A percentile compares a stretch with the other conserved stretches of the same genome.
phyloP scores from a whole-genome alignment of 2,888 invertebrate genomes.

The Campopleginae sp. region DNA sequence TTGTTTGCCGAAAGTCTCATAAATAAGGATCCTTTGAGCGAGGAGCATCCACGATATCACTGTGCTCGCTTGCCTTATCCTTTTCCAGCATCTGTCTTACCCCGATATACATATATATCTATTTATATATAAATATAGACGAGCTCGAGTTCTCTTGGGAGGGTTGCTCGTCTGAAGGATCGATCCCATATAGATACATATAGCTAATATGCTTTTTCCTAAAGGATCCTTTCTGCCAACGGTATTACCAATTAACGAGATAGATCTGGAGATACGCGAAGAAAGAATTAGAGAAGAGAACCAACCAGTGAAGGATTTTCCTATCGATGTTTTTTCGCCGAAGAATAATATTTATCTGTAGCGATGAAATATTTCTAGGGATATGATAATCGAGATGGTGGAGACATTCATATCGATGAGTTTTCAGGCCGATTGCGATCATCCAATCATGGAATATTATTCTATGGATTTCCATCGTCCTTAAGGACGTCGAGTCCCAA shows the following conservation, averaged over 20 bases:
- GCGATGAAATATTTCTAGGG: conserved; percentile 73
- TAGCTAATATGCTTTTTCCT: conserved; percentile 54
- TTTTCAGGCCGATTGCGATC: background rate
- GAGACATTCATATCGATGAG: conserved; percentile 73
- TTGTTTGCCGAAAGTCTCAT: conserved; percentile 84
- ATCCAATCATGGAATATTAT: background rate
- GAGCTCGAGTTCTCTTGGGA: conserved; percentile 46
- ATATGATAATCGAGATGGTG: conserved; percentile 75
- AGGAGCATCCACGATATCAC: conserved; percentile 64
- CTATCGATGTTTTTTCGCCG: conserved; percentile 28
- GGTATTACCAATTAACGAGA: conserved; percentile 67
- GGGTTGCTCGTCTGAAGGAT: conserved; percentile 61
- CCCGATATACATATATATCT: conserved; percentile 4
- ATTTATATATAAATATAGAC: conserved; percentile 32
- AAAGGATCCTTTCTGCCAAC: conserved; percentile 59
- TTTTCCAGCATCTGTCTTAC: conserved; percentile 62
- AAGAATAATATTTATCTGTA: conserved; percentile 26
- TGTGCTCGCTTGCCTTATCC: conserved; percentile 64
- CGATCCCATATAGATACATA: conserved; percentile 57
- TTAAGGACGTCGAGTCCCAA: too few relatives aligned
- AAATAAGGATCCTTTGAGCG: conserved; percentile 83
- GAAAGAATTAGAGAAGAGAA: background rate
- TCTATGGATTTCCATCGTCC: background rate
- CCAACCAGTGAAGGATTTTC: conserved; percentile 37
- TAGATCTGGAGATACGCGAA: conserved; percentile 20